These are phyloP conservation scores for Pterois miles DNA, from an alignment of 2,797 vertebrate genomes.

Conservation along the genomic window DNA sequence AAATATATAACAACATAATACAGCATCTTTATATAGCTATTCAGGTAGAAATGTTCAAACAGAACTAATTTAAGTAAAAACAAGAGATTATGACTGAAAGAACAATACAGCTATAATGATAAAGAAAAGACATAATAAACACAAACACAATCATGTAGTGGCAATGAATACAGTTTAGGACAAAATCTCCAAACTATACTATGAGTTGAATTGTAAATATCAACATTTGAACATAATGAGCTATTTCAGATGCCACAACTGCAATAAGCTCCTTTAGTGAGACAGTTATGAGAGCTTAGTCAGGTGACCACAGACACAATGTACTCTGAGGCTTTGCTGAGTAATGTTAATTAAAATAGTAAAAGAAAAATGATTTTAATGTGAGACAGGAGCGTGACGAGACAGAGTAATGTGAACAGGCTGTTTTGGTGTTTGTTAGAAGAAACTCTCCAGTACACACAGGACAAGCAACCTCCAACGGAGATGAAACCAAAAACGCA, in stretches of 20 bases:
- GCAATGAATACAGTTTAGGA: background rate
- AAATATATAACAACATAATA: background rate
- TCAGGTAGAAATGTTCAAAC: background rate
- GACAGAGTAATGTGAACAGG: conserved; percentile 19
- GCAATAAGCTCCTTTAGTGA: background rate
- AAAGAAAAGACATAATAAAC: background rate
- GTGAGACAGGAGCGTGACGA: conserved; percentile 27
- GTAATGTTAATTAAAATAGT: conserved; percentile 40
- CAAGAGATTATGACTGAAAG: background rate
- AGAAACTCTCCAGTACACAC: background rate
- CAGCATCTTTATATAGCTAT: background rate
- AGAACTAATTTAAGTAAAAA: background rate
- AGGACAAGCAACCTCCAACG: conserved; percentile 28
- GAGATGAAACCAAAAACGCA: conserved; percentile 7
- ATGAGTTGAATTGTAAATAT: background rate
- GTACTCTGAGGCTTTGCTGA: background rate
- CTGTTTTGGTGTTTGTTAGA: conserved; percentile 43
- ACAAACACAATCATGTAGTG: background rate
- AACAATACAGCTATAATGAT: background rate
- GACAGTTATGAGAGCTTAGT: conserved; percentile 1
- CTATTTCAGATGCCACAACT: background rate
- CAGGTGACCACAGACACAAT: conserved; percentile 45
- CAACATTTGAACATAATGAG: background rate
- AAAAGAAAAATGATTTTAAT: conserved; percentile 25
- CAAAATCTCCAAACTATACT: background rate